These are phyloP conservation scores for Synanthedon myopaeformis DNA, from an alignment of 2,888 invertebrate species.

Conservation along the genomic window DNA sequence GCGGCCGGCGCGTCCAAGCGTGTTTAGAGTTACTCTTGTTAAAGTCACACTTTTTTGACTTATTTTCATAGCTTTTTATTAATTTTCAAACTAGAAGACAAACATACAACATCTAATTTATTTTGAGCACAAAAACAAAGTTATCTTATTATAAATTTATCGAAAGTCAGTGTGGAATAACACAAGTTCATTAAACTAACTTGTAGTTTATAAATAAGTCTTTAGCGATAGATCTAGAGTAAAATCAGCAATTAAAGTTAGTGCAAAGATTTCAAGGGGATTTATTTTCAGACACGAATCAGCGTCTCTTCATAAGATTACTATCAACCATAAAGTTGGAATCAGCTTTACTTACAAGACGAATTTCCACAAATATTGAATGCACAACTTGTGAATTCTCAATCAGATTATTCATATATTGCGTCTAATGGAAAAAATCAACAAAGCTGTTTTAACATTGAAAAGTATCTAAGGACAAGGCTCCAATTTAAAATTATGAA, in stretches of 20 bases:
- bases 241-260: constrained; percentile 26
- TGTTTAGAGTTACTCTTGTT: too few species aligned
- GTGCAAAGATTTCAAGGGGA: constrained; percentile 14
- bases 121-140: neutral
- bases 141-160: neutral
- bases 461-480: too few species aligned
- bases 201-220: constrained; percentile 15
- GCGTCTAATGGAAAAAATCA: too few species aligned
- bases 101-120: too few species aligned
- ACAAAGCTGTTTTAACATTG: too few species aligned
- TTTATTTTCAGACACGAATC: constrained; percentile 11
- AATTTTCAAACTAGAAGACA: too few species aligned
- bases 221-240: constrained; percentile 13
- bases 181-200: constrained; percentile 14
- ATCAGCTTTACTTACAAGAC: constrained; percentile 15
- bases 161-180: neutral
- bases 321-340: constrained; percentile 17
- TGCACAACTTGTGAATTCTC: constrained; percentile 2
- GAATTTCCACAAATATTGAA: constrained; percentile 11
- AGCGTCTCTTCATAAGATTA: constrained; percentile 15
- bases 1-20: too few species aligned
- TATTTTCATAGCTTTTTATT: too few species aligned
- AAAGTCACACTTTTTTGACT: too few species aligned
- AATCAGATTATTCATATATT: neutral
- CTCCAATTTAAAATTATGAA: too few species aligned